Base-by-base conservation (phyloP, 2,888 invertebrate species). In the Cylindroiulus punctatus region DNA sequence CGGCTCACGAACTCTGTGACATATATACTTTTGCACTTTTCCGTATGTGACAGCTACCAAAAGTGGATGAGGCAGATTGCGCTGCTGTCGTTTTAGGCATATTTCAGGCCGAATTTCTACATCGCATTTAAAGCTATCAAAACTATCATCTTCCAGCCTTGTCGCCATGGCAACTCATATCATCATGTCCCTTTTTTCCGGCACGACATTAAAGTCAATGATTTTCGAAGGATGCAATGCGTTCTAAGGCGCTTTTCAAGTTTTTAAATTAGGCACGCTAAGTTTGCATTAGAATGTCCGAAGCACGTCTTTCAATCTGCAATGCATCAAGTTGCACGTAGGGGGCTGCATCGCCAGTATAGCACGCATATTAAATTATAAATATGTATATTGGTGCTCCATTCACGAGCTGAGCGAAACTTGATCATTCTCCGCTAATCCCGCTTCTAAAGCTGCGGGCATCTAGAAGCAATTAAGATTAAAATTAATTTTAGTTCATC, bases 401-500 rank as follows among this genome's bases (percentile, higher is more conserved):
- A 4, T 26, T 65, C 26, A 65, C 65, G 65, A 26, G 22, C 65
- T 26, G 65, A 65, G 26, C 26, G 26, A 65, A 26, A 26, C 26
- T 26, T 65, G 65, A 26, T 65, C 65, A 65, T 26, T 65, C 65
- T 26, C 65, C 8, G 5, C n/a, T 65, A 65, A 65, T 65, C 65
- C 65, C 65, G 26, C 65, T 8, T 5, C 2, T 26, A 65, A 65
- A 26, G 22, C 26, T 65, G 10, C 26, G 65, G 65, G 65, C 65
- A 65, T 65, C 26, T 65, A 65, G 65, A 65, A 12, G 65, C 65
- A 65, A 65, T 65, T 65, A 65, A 65, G 65, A 65, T 65, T 65
- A 65, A 65, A 65, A 65, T 65, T 65, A 65, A 65, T 65, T 65
- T 65, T 65, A 65, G 22, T 65, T 65, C 65, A 65, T 65, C 65